Percentiles rank a stretch among this genome's conserved stretches.
Conservation (phyloP, 2,113 vertebrate genomes). For the Chunga burmeisteri region DNA sequence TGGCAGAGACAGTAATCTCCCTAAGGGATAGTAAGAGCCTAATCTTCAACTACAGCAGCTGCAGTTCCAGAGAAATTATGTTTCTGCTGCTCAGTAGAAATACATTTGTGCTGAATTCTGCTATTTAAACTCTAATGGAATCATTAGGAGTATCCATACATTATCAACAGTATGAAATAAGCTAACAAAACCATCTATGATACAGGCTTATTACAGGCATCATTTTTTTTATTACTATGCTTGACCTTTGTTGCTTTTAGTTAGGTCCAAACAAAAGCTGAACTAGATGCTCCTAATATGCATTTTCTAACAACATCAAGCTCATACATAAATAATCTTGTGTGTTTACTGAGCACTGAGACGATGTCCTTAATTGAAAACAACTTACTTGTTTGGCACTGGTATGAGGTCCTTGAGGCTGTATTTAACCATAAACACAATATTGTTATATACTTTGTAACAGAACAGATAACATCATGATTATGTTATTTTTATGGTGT, state of each 20-base stretch:
- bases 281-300: conserved; percentile 23
- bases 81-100: conserved; percentile 73
- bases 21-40: conserved; percentile 80
- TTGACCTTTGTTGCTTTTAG: conserved; percentile 31
- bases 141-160: conserved; percentile 68
- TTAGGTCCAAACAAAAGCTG: conserved; percentile 30
- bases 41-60: conserved; percentile 80
- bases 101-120: conserved; percentile 74
- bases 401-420: conserved; percentile 55
- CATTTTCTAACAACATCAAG: conserved; percentile 35
- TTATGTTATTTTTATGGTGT: conserved; percentile 34
- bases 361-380: conserved; percentile 65
- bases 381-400: conserved; percentile 45
- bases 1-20: conserved; percentile 81
- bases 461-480: conserved; percentile 27
- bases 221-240: conserved; percentile 31
- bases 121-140: conserved; percentile 78
- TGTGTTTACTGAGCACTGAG: conserved; percentile 43
- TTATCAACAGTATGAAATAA: conserved; percentile 66
- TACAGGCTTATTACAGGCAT: conserved; percentile 22
- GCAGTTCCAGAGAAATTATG: conserved; percentile 78
- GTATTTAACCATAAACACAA: conserved; percentile 58
- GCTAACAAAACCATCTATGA: conserved; percentile 55
- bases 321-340: conserved; percentile 68
- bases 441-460: conserved; percentile 43